phyloP scores from a whole-genome alignment of 1,140 invertebrate genomes.

The Ptiloglossa arizonensis region DNA sequence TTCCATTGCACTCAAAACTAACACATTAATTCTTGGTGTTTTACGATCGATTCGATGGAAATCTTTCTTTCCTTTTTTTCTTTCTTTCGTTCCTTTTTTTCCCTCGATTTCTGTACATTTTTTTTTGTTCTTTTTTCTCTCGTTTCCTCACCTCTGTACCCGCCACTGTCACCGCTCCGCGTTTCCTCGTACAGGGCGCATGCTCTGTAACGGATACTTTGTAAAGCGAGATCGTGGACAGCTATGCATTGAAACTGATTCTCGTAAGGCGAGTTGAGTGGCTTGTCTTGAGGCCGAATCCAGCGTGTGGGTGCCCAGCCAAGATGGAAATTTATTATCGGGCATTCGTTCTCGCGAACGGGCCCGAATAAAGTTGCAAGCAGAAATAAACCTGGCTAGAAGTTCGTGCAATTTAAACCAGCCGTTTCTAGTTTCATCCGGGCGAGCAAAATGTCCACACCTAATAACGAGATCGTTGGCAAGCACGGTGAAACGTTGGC shows the following conservation, averaged over 20 bases:
- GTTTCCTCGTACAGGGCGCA: not conserved
- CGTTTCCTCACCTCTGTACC: no score
- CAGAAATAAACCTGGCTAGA: not conserved
- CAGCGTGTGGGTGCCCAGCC: slow-evolving; percentile 39
- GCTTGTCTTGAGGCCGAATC: slow-evolving; percentile 44
- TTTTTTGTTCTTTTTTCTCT: not conserved
- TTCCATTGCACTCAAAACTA: no score
- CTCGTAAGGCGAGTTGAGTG: slow-evolving; percentile 38
- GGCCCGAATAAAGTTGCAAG: slow-evolving; percentile 36
- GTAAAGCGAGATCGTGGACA: slow-evolving; percentile 24
- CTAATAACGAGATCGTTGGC: not conserved
- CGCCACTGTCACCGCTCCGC: no score
- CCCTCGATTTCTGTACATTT: no score
- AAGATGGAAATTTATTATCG: slow-evolving; percentile 38
- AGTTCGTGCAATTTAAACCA: slow-evolving; percentile 20
- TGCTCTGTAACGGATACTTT: slow-evolving; percentile 46
- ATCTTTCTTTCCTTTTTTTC: slow-evolving; percentile 2
- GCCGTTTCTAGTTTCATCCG: slow-evolving; percentile 16
- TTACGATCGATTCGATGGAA: slow-evolving; percentile 13
- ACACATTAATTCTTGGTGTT: no score
- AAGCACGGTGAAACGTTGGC: no score
- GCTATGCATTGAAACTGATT: slow-evolving; percentile 46
- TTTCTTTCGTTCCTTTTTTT: not conserved
- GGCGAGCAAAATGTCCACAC: slow-evolving; percentile 9
- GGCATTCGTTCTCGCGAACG: slow-evolving; percentile 28